Conservation (phyloP, 2,888 invertebrate genomes). For the Ganaspis brasiliensis region DNA sequence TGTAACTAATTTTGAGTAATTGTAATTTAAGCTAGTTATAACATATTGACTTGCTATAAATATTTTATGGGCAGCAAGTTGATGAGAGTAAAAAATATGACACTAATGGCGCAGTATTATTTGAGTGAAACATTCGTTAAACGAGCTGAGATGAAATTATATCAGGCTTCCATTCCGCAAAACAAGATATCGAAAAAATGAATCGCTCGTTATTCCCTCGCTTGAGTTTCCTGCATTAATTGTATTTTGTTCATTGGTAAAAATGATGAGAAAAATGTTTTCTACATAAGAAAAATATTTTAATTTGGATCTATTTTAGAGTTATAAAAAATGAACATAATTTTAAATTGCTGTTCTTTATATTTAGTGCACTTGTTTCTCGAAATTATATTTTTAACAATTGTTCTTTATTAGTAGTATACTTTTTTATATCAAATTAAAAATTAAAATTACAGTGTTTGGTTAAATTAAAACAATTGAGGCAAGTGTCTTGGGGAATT, state of each 20-base stretch:
- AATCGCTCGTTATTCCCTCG: slow-evolving; percentile 56
- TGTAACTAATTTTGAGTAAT: no score
- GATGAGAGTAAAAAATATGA: slow-evolving; percentile 34
- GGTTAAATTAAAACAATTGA: not conserved
- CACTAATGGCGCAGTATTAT: slow-evolving; percentile 58
- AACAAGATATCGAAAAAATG: slow-evolving; percentile 58
- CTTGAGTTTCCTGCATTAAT: not conserved
- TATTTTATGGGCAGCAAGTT: slow-evolving; percentile 12
- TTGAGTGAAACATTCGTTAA: slow-evolving; percentile 58
- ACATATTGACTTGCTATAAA: not conserved
- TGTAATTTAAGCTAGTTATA: not conserved
- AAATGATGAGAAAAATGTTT: not conserved
- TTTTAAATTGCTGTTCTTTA: no score
- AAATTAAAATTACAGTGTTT: not conserved
- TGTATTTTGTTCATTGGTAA: not conserved
- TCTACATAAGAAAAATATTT: no score
- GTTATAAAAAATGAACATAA: no score
- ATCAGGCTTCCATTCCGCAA: slow-evolving; percentile 51
- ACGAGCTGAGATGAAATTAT: slow-evolving; percentile 55
- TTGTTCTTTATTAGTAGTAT: not conserved
- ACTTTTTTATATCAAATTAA: not conserved
- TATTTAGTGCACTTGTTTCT: no score
- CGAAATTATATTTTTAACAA: no score
- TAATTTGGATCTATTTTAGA: no score
- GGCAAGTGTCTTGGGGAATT: slow-evolving; percentile 51